Evolutionary conservation across 2,888 invertebrate species (phyloP), one percentile per base, ranked within the genome.

Genomic region (Stenchaetothrips biformis): DNA sequence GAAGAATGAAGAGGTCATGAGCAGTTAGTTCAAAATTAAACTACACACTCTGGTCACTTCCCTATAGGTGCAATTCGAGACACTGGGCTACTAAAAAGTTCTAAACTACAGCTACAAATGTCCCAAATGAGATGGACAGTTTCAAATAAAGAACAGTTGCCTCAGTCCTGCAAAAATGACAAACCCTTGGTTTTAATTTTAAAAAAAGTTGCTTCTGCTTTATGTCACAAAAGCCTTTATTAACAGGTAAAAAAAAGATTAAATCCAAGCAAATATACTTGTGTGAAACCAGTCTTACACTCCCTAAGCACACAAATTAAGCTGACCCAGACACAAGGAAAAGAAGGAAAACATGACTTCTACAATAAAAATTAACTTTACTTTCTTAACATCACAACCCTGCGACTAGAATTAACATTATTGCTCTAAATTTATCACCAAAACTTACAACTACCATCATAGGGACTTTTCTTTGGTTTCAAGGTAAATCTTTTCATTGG

Each of bases 401-500:
- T 74, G 67, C 67, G 67, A 74, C 67, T 74, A 74, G 67, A 74
- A 74, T 25, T 25, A 74, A 74, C 25, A 21, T 74, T 74, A 74
- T 74, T 74, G 67, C 67, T 74, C 25, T 74, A 74, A 25, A 25
- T 21, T 11, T 74, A 74, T 74, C 67, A 74, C 67, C 67, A 74
- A 59, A 74, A 25, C 67, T 74, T 74, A 74, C 25, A 25, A 25
- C 25, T 9, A 74, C 53, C 25, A 74, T 25, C 25, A 21, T 18
- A 53, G 16, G 13, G 53, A 53, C 4, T 74, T 25, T 74, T 74
- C 67, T 74, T 74, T 74, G 67, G 67, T 74, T 74, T 74, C 25
- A 21, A 74, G 8, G 7, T 21, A 74, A 25, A 8, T 53, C 18
- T 53, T 6, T 53, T 53, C 18, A 13, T 53, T 9, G 13, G 9